phyloP scores from a whole-genome alignment of 2,797 vertebrate genomes.

The Cetoscarus ocellatus region DNA sequence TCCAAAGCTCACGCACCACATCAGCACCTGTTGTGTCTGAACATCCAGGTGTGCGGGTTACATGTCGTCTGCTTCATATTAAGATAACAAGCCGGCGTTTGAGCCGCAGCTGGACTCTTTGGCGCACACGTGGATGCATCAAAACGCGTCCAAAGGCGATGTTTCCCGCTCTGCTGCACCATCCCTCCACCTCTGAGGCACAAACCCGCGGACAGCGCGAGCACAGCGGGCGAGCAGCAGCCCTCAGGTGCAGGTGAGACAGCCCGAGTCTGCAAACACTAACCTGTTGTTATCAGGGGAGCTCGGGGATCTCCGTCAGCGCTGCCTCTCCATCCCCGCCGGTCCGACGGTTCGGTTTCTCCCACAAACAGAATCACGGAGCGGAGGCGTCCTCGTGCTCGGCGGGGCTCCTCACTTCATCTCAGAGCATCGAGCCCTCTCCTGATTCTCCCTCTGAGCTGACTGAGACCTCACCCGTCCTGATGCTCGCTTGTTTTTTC shows the following conservation, averaged over 20 bases:
- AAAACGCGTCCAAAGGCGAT: conserved; percentile 20
- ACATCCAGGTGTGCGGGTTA: no score
- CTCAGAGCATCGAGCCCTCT: conserved; percentile 10
- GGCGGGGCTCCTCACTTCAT: conserved; percentile 49
- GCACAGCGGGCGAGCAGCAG: accelerated
- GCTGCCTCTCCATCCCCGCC: conserved; percentile 59
- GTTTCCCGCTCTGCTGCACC: not conserved
- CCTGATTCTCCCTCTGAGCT: conserved; percentile 13
- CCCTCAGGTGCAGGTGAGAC: conserved; percentile 8
- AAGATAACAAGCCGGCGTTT: not conserved
- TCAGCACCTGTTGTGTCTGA: not conserved
- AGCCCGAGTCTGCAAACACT: conserved; percentile 47
- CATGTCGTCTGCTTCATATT: not conserved
- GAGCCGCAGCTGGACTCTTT: conserved; percentile 33
- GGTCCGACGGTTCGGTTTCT: conserved; percentile 9
- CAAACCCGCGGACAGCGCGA: not conserved
- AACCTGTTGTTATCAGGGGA: conserved; percentile 75
- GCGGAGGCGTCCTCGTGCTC: conserved; percentile 12
- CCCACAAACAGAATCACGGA: not conserved
- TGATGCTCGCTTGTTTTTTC: conserved; percentile 17
- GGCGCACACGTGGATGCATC: conserved; percentile 50
- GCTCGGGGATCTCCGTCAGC: conserved; percentile 68
- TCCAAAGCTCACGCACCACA: not conserved
- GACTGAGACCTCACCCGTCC: conserved; percentile 62
- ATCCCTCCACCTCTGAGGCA: not conserved